These are phyloP conservation scores for Cyaniris semiargus DNA, from an alignment of 2,888 invertebrate genomes.

Conservation along the genomic window DNA sequence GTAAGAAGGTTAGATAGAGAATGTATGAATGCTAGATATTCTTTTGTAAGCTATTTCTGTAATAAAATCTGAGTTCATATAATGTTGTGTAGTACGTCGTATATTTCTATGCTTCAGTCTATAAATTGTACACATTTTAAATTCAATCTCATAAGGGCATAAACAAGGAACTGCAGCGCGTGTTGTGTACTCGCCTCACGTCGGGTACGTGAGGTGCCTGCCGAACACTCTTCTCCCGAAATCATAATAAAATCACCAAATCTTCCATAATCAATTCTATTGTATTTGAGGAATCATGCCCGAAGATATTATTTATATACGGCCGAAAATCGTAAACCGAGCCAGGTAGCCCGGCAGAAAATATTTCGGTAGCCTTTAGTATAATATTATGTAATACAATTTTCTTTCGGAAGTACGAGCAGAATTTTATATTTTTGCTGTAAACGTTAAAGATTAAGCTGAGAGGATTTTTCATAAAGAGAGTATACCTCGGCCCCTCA, in stretches of 20 bases:
- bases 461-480: neutral
- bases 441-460: neutral
- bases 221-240: constrained; percentile 16
- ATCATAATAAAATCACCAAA: constrained; percentile 30
- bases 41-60: too few relatives aligned
- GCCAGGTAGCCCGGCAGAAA: neutral
- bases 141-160: constrained; percentile 27
- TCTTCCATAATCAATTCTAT: constrained; percentile 27
- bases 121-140: constrained; percentile 20
- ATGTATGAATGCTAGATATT: too few relatives aligned
- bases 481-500: constrained; percentile 17
- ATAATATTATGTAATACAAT: constrained; percentile 2
- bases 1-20: too few relatives aligned
- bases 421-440: neutral
- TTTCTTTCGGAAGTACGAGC: neutral
- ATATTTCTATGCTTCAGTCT: neutral
- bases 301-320: constrained; percentile 6
- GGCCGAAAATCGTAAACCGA: neutral
- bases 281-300: constrained; percentile 21
- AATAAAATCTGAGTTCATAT: neutral
- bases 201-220: constrained; percentile 5
- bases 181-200: constrained; percentile 23
- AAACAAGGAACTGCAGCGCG: constrained; percentile 4
- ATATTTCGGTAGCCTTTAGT: neutral
- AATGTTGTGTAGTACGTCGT: neutral